These are phyloP conservation scores for Anagyrus pseudococci DNA, from an alignment of 2,888 invertebrate species.

Conservation along the genomic window DNA sequence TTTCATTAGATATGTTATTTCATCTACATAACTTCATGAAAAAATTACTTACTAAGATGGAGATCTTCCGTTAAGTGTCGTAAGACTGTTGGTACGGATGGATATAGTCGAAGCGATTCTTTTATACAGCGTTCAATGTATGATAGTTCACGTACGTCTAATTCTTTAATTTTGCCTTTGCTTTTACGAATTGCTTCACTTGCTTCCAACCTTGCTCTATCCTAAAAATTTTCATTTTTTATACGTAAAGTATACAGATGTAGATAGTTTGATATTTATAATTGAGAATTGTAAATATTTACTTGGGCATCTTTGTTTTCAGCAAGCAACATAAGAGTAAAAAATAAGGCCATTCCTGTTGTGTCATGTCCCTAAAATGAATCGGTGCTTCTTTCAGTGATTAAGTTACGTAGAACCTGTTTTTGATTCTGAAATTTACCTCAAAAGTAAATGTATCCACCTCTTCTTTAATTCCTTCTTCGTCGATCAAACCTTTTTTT, in stretches of 20 bases:
- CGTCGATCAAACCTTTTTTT: slow-evolving; percentile 44
- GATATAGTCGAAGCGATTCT: slow-evolving; percentile 71
- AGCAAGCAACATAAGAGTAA: slow-evolving; percentile 65
- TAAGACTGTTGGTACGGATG: slow-evolving; percentile 72
- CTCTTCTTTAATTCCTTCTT: slow-evolving; percentile 53
- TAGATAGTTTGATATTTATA: too few relatives aligned
- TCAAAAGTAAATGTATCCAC: slow-evolving; percentile 54
- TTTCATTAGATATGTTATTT: too few relatives aligned
- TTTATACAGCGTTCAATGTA: slow-evolving; percentile 76
- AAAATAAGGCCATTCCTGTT: slow-evolving; percentile 65
- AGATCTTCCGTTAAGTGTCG: slow-evolving; percentile 67
- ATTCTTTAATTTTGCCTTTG: slow-evolving; percentile 62
- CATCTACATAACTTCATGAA: too few relatives aligned
- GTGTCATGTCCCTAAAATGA: slow-evolving; percentile 71
- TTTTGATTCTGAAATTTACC: slow-evolving; percentile 49
- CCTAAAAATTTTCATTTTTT: slow-evolving; percentile 30
- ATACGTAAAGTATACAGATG: too few relatives aligned
- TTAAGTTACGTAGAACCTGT: too few relatives aligned
- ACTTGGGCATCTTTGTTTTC: slow-evolving; percentile 59
- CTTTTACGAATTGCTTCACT: slow-evolving; percentile 63
- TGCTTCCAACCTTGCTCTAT: slow-evolving; percentile 44
- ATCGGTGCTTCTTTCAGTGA: too few relatives aligned
- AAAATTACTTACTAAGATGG: slow-evolving; percentile 38
- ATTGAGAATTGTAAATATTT: background rate
- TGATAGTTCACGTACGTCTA: slow-evolving; percentile 69